phyloP scores from a whole-genome alignment of 2,888 invertebrate species.

The Drymonia ruficornis region DNA sequence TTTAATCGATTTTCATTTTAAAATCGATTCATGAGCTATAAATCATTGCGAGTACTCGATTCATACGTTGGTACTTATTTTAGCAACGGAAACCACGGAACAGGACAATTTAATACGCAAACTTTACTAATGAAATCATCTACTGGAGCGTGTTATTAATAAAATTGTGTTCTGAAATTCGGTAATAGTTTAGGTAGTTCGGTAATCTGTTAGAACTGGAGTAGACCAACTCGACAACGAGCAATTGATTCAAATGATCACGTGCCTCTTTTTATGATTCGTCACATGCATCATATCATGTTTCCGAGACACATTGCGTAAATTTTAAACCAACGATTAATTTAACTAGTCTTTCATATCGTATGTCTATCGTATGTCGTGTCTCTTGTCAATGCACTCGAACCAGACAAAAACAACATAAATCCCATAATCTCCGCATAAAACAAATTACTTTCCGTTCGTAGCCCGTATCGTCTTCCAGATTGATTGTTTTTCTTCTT shows the following conservation, averaged over 20 bases:
- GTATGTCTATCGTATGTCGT: no score
- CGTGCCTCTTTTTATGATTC: neutral
- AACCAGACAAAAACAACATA: neutral
- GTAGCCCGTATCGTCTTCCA: constrained; percentile 1
- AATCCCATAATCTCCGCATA: neutral
- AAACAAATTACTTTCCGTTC: neutral
- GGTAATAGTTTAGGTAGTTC: neutral
- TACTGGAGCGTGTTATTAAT: constrained; percentile 13
- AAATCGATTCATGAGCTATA: constrained; percentile 1
- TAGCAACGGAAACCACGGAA: constrained; percentile 12
- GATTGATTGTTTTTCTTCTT: constrained; percentile 11
- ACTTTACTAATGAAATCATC: constrained; percentile 3
- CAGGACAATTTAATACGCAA: neutral
- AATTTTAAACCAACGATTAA: neutral
- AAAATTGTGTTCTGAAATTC: neutral
- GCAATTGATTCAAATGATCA: neutral
- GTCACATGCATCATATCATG: neutral
- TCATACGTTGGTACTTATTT: neutral
- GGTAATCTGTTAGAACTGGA: neutral
- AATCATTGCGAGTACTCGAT: constrained; percentile 8
- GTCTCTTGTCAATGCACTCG: neutral
- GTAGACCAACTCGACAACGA: neutral
- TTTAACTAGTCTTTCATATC: no score
- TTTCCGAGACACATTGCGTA: neutral
- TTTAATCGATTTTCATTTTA: neutral